Evolutionary conservation across 2,888 invertebrate species (phyloP).

Genomic region (Aleiodes testaceus): DNA sequence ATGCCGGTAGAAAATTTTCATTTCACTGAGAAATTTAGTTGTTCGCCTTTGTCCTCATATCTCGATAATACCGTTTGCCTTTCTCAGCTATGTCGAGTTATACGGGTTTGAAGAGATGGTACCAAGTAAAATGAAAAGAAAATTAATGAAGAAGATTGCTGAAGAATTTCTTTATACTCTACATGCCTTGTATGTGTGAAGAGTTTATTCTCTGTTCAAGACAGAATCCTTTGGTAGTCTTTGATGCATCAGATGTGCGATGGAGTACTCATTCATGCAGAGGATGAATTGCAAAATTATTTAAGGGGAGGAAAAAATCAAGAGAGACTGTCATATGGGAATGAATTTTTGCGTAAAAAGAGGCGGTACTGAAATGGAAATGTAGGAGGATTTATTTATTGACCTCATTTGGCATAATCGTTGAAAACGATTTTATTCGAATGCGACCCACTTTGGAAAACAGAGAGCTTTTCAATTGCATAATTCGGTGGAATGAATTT

Average conservation of each 20-base stretch:
- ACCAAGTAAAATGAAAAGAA: conserved; percentile 26
- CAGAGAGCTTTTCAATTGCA: conserved; percentile 31
- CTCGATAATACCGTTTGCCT: conserved; percentile 26
- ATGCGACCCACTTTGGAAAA: conserved; percentile 30
- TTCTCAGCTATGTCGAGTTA: conserved; percentile 12
- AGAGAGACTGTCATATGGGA: neutral
- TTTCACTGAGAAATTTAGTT: conserved; percentile 8
- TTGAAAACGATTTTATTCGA: conserved; percentile 26
- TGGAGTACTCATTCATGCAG: conserved; percentile 5
- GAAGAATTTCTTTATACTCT: neutral
- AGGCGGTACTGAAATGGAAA: neutral
- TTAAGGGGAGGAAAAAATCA: neutral
- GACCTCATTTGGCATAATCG: conserved; percentile 35
- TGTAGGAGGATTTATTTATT: conserved; percentile 35
- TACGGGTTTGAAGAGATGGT: conserved; percentile 8
- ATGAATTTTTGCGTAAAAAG: conserved; percentile 2
- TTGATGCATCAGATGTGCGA: conserved; percentile 31
- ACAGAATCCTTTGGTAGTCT: conserved; percentile 4
- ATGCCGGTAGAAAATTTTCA: conserved; percentile 5
- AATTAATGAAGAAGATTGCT: conserved; percentile 35
- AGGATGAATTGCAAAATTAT: neutral
- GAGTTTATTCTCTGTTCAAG: neutral
- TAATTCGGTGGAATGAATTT: conserved; percentile 29
- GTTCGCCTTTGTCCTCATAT: conserved; percentile 13
- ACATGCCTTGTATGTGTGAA: neutral